Evolutionary conservation across 37 sponge, comb jelly and placozoan species (phyloP).

Genomic region (Theonella swinhoei): DNA sequence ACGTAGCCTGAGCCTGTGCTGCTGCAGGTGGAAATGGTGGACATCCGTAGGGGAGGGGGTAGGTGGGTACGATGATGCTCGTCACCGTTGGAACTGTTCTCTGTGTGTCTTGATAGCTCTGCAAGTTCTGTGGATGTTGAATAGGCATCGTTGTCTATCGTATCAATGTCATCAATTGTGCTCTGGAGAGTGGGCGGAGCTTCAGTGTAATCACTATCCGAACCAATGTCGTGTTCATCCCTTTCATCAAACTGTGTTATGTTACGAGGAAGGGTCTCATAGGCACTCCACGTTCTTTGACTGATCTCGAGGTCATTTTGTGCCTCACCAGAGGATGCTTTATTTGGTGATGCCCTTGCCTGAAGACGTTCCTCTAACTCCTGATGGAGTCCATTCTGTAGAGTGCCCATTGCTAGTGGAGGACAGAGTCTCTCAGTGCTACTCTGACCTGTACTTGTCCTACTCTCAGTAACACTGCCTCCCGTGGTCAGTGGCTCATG

Average conservation of each 20-base stretch:
- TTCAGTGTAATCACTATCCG: neutral
- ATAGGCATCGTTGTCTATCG: neutral
- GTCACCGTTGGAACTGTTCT: neutral
- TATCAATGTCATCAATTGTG: neutral
- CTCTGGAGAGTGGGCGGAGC: neutral
- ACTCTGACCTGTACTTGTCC: too few relatives aligned
- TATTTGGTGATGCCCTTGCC: neutral
- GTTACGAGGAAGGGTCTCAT: neutral
- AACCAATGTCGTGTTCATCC: neutral
- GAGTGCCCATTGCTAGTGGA: too few relatives aligned
- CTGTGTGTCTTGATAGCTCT: neutral
- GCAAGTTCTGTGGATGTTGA: neutral
- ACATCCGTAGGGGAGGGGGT: neutral
- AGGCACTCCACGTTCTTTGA: neutral
- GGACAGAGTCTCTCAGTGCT: too few relatives aligned
- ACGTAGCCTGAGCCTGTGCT: neutral
- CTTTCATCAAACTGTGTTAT: neutral
- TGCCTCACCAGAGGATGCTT: neutral
- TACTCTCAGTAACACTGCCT: too few relatives aligned
- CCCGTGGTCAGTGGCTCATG: too few relatives aligned
- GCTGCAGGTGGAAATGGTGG: neutral
- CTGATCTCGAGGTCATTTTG: neutral
- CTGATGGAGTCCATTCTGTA: too few relatives aligned
- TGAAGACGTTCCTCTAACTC: too few relatives aligned
- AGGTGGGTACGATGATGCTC: neutral